phyloP scores from a whole-genome alignment of 2,888 invertebrate species.

The Villa cingulata region DNA sequence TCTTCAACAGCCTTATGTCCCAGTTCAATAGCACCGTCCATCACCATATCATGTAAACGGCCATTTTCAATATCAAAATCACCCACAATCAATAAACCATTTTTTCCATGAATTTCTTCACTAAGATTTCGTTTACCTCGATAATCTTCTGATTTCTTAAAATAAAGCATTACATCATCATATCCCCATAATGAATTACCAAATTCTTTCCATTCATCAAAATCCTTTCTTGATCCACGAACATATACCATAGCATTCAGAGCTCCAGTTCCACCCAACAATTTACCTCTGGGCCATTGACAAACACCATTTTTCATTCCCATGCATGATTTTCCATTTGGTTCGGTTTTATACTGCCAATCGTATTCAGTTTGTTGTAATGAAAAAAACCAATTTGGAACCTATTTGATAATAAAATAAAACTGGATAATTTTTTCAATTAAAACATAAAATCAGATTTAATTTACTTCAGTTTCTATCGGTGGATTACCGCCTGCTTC shows the following conservation, averaged over 20 bases:
- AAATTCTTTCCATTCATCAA: slow-evolving; percentile 40
- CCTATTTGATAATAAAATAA: slow-evolving; percentile 15
- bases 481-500: slow-evolving; percentile 71
- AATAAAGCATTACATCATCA: slow-evolving; percentile 36
- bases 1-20: slow-evolving; percentile 38
- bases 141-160: slow-evolving; percentile 40
- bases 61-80: slow-evolving; percentile 23
- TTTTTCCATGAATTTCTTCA: slow-evolving; percentile 29
- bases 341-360: slow-evolving; percentile 25
- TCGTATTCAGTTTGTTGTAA: slow-evolving; percentile 21
- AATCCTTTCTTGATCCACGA: slow-evolving; percentile 43
- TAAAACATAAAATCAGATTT: no score
- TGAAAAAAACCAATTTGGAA: slow-evolving; percentile 19
- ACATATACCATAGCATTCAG: slow-evolving; percentile 50
- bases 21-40: slow-evolving; percentile 45
- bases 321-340: slow-evolving; percentile 21
- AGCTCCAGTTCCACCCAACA: slow-evolving; percentile 47
- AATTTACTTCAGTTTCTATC: slow-evolving; percentile 43
- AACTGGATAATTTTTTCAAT: no score
- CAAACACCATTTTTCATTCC: slow-evolving; percentile 23
- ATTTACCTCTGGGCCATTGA: slow-evolving; percentile 50
- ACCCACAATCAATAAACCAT: slow-evolving; percentile 39
- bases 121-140: neutral
- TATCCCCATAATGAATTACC: slow-evolving; percentile 47
- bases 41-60: slow-evolving; percentile 5